Conservation (phyloP, 2,888 invertebrate genomes). For the Alloscopus bannaensis region DNA sequence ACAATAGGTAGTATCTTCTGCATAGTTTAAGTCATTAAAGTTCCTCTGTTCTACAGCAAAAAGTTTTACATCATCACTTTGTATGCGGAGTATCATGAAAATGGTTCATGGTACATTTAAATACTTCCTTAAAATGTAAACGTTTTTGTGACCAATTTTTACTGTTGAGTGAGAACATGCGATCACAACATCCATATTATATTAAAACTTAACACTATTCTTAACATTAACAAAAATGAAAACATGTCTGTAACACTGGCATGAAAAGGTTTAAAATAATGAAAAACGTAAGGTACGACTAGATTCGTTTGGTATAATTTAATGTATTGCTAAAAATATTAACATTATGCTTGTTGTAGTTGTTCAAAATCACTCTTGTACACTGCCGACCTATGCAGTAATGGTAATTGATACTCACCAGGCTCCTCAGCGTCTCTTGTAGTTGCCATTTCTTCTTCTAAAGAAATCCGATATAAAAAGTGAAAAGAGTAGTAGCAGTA, state of each 20-base stretch:
- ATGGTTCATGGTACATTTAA: no score
- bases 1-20: no score
- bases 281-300: slow-evolving; percentile 54
- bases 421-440: neutral
- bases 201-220: no score
- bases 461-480: slow-evolving; percentile 52
- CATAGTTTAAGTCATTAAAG: no score
- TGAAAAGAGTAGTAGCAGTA: slow-evolving; percentile 38
- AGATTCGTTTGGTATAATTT: slow-evolving; percentile 60
- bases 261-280: neutral
- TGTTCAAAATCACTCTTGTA: slow-evolving; percentile 9
- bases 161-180: no score
- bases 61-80: no score
- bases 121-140: no score
- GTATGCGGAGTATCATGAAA: no score
- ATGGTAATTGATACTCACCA: neutral
- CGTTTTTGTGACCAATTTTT: no score
- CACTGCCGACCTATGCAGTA: neutral
- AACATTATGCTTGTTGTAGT: neutral
- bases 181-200: neutral
- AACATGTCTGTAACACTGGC: no score
- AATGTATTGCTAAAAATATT: slow-evolving; percentile 51
- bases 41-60: no score
- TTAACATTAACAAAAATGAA: no score
- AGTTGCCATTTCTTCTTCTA: slow-evolving; percentile 22